Conservation (phyloP, 2,113 vertebrate species). For the Psettodes erumei region DNA sequence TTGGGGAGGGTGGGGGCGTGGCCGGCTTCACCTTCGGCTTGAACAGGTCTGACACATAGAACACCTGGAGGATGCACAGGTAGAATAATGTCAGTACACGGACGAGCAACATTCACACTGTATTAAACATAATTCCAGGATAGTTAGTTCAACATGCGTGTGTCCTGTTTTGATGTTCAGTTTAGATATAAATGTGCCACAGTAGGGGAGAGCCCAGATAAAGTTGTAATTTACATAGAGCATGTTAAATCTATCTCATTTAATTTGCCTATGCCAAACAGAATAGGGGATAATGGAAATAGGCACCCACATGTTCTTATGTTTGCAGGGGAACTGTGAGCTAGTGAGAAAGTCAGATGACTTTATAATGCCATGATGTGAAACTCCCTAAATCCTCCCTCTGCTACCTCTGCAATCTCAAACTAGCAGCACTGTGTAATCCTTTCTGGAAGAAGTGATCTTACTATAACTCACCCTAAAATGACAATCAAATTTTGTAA, state of each 20-base stretch:
- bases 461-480: constrained; percentile 19
- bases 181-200: constrained; percentile 1
- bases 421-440: constrained; percentile 50
- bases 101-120: neutral
- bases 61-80: constrained; percentile 84
- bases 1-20: constrained; percentile 86
- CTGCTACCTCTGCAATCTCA: neutral
- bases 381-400: constrained; percentile 2
- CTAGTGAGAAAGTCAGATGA: neutral
- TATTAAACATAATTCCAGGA: neutral
- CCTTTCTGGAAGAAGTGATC: constrained; percentile 35
- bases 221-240: neutral
- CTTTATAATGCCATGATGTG: neutral
- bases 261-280: constrained; percentile 4
- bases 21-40: constrained; percentile 87
- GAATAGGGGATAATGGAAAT: neutral
- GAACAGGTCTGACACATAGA: constrained; percentile 97
- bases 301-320: neutral
- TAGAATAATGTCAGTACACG: neutral
- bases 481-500: neutral
- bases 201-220: neutral
- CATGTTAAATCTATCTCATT: neutral
- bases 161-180: neutral
- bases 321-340: constrained; percentile 7
- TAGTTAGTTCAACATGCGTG: neutral